Conservation (phyloP, 2,888 invertebrate species). For the Periphyllus acericola region DNA sequence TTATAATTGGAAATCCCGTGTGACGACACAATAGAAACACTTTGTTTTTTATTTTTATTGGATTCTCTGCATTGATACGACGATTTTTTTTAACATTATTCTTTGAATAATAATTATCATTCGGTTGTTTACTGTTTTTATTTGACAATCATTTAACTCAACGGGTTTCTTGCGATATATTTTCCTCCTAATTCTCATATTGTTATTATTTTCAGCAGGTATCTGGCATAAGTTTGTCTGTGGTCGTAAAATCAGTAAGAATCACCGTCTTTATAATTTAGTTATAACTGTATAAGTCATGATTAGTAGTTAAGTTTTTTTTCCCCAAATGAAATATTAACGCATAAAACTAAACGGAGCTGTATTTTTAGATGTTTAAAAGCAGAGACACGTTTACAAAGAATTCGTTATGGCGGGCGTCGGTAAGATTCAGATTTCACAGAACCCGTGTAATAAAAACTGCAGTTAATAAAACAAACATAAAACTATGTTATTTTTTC, state of each 20-base stretch:
- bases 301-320: neutral
- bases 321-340: constrained; percentile 34
- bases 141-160: neutral
- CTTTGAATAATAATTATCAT: neutral
- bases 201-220: neutral
- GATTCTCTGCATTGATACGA: neutral
- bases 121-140: neutral
- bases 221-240: neutral
- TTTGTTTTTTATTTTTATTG: neutral
- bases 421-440: constrained; percentile 53
- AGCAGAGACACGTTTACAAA: constrained; percentile 22
- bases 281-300: neutral
- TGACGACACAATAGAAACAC: neutral
- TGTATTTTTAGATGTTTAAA: constrained; percentile 19
- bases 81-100: too few relatives aligned
- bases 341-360: neutral
- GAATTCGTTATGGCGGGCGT: constrained; percentile 40
- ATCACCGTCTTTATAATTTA: constrained; percentile 21
- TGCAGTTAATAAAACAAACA: constrained; percentile 36
- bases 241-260: constrained; percentile 19
- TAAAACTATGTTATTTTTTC: neutral
- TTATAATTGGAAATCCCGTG: neutral
- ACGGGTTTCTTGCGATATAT: neutral
- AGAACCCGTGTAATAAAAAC: constrained; percentile 50
- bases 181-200: neutral